Base-by-base conservation (phyloP, 2,797 vertebrate genomes). In the Sebastes trivittatus region DNA sequence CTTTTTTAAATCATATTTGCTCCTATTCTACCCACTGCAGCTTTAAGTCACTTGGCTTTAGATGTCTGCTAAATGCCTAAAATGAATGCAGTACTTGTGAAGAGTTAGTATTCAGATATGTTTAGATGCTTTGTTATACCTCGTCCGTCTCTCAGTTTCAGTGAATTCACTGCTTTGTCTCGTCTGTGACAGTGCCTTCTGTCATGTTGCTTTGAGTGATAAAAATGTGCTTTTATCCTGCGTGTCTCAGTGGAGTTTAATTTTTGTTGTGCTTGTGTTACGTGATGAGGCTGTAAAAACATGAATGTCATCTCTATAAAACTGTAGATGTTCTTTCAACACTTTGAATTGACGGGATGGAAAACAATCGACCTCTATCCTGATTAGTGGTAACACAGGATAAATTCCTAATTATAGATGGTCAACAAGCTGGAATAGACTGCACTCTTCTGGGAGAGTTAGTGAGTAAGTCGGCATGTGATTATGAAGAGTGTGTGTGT, bases 391-490 rank as follows among this genome's bases (percentile, higher is more conserved):
- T 59, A 62, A 63, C 78, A 73, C 38, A 29, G 72, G 82, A 87
- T 89, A 75, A 88, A 91, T 75, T 59, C 69, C 87, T 90, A 87
- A 89, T 88, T 77, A 87, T 91, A 93, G 87, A 87, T 34, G 62
- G 85, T 87, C 77, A 93, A 84, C 90, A 91, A 86, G 81, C 83
- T 78, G 75, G 78, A 89, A 89, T 78, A 89, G 88, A 86, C 74
- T 9, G n/a, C 62, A 64, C 72, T 89, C 73, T 75, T 79, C 80
- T 88, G 63, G 76, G 81, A 63, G 75, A 84, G 79, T 80, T 78
- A 85, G 75, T 49, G 79, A 77, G 84, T 87, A 81, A 90, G 73
- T 82, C 73, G 73, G 76, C 78, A 79, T 83, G 89, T 83, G 88
- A 89, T 87, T 86, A 82, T 81, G 38, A 84, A 73, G 61, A 3